Evolutionary conservation across 2,113 vertebrate species (phyloP).

Genomic region (Sceloporus tristichus): DNA sequence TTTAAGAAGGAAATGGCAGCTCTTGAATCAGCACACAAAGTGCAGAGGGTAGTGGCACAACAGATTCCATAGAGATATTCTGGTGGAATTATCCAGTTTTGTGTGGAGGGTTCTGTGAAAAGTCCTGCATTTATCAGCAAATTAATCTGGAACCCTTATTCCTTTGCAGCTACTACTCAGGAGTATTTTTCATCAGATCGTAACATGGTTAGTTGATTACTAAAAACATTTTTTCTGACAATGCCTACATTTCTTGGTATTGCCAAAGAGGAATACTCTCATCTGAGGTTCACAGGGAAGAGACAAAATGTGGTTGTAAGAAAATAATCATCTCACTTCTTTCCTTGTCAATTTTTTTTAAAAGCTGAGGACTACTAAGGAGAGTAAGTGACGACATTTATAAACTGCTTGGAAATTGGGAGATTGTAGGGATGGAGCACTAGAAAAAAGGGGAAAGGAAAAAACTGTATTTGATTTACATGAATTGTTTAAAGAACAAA

Average conservation of each 20-base stretch:
- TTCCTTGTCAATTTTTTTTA: too few relatives aligned
- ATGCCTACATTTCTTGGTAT: not conserved
- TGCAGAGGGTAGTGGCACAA: too few relatives aligned
- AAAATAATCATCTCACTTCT: too few relatives aligned
- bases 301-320: not conserved
- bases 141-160: not conserved
- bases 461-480: too few relatives aligned
- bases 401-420: too few relatives aligned
- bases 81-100: conserved; percentile 17
- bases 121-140: not conserved
- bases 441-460: too few relatives aligned
- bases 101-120: not conserved
- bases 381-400: too few relatives aligned
- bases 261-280: too few relatives aligned
- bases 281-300: not conserved
- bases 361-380: too few relatives aligned
- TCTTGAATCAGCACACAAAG: not conserved
- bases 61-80: not conserved
- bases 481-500: too few relatives aligned
- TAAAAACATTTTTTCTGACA: not conserved
- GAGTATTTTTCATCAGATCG: not conserved
- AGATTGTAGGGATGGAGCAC: too few relatives aligned
- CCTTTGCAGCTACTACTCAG: not conserved
- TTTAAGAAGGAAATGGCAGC: not conserved
- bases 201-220: not conserved